Conservation (phyloP, 2,797 vertebrate species). For the Sebastes dallii region DNA sequence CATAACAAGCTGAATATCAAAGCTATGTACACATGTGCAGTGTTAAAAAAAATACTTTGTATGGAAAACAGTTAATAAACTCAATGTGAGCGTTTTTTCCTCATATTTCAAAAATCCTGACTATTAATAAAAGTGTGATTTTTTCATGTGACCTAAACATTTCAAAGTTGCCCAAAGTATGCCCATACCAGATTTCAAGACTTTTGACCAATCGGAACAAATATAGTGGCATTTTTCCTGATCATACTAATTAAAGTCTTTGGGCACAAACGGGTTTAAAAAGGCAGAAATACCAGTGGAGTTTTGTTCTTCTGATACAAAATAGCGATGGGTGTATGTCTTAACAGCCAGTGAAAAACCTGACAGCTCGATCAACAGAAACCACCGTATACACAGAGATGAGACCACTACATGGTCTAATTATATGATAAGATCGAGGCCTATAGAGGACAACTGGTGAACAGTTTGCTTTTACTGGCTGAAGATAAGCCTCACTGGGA, state of each 20-base stretch:
- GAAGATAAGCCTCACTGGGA: background rate
- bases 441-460: background rate
- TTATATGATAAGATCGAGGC: background rate
- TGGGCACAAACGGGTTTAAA: background rate
- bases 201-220: too few relatives aligned
- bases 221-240: too few relatives aligned
- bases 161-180: too few relatives aligned
- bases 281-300: background rate
- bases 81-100: accelerated
- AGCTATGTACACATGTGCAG: accelerated
- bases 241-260: too few relatives aligned
- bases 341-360: background rate
- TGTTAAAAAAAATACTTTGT: too few relatives aligned
- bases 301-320: background rate
- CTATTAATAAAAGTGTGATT: too few relatives aligned
- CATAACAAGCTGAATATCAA: too few relatives aligned
- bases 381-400: background rate
- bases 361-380: background rate
- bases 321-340: background rate
- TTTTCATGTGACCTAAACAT: too few relatives aligned
- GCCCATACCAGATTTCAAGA: too few relatives aligned
- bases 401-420: background rate
- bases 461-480: background rate
- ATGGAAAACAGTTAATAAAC: too few relatives aligned
- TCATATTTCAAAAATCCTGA: too few relatives aligned